Evolutionary conservation across 2,888 invertebrate species (phyloP), one percentile per base, ranked within the genome.

Genomic region (Polyommatus iphigenia): DNA sequence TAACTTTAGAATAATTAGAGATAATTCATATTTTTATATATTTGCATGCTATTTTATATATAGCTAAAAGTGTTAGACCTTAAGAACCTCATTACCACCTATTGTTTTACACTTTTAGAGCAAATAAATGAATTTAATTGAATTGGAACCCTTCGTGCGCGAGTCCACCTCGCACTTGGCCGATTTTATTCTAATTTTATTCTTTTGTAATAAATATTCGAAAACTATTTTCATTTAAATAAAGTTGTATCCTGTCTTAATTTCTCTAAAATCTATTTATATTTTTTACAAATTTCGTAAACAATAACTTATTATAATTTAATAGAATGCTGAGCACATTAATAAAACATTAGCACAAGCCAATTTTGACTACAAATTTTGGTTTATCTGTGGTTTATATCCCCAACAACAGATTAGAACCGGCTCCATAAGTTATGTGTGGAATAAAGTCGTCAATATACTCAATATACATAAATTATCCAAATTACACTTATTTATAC

Each of bases 331-430:
- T 46, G 13, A 46, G 24, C 73, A 20, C 41, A 73, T 73, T 73
- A 73, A 46, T 46, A 24, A 73, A 46, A 73, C 20, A 73, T 73
- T 73, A 73, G 73, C 73, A 73, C 73, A 46, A 46, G 73, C 73
- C 41, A 29, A 67, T 15, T 67, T 67, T 4, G 67, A 15, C 29
- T 67, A 67, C 29, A 67, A 67, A 67, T 67, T 32, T 29, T 67
- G 29, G 24, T 67, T 67, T 67, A 67, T 67, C 24, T 67, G 67
- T 67, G 29, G 29, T 67, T 67, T 67, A 67, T 67, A 29, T 67
- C 67, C 29, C 67, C 29, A 32, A 67, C 15, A 67, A 15, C 20
- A 20, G 46, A 73, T 73, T 15, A 20, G 13, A 46, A 73, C 73
- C 20, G 73, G 73, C 20, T 73, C 15, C 20, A 73, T 46, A 46